These are phyloP conservation scores for Tricholaema leucomelas DNA, from an alignment of 2,113 vertebrate genomes.

Conservation along the genomic window DNA sequence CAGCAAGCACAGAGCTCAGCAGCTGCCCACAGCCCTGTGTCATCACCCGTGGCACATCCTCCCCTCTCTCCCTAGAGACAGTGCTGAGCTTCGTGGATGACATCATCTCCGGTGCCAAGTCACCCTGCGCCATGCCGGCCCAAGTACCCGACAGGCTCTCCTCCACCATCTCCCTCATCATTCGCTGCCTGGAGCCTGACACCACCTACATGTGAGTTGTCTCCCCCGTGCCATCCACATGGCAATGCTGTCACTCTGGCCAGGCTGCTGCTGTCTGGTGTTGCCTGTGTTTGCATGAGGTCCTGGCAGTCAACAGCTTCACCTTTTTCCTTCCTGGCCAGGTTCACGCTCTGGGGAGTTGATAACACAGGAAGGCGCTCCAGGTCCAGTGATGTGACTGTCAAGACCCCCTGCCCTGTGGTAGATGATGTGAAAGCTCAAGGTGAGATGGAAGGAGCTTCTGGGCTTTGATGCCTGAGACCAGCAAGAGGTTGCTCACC, in stretches of 20 bases:
- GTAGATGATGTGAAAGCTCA: conserved; percentile 98
- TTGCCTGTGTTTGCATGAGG: not conserved
- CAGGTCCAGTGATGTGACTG: conserved; percentile 90
- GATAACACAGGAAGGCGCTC: conserved; percentile 96
- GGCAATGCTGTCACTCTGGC: fast-evolving
- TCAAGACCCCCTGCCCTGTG: conserved; percentile 94
- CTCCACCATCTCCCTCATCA: conserved; percentile 90
- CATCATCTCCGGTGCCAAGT: conserved; percentile 94
- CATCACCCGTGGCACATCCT: not conserved
- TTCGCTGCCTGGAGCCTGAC: conserved; percentile 94
- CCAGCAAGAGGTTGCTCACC: not conserved
- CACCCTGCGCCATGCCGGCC: conserved; percentile 94
- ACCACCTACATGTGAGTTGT: conserved; percentile 93
- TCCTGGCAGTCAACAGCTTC: not conserved
- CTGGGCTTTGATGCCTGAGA: not conserved
- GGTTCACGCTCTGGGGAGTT: conserved; percentile 96
- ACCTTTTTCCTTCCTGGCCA: conserved; percentile 30
- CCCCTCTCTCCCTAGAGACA: conserved; percentile 80
- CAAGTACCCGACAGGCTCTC: conserved; percentile 91
- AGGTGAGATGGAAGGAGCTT: conserved; percentile 77
- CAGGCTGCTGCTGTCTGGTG: fast-evolving
- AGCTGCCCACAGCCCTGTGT: not conserved
- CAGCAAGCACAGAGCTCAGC: not conserved
- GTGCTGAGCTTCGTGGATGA: conserved; percentile 97
- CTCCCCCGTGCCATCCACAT: fast-evolving